Evolutionary conservation across 2,113 vertebrate species (phyloP), one percentile per base, ranked within the genome.

Genomic region (Oriolus oriolus): DNA sequence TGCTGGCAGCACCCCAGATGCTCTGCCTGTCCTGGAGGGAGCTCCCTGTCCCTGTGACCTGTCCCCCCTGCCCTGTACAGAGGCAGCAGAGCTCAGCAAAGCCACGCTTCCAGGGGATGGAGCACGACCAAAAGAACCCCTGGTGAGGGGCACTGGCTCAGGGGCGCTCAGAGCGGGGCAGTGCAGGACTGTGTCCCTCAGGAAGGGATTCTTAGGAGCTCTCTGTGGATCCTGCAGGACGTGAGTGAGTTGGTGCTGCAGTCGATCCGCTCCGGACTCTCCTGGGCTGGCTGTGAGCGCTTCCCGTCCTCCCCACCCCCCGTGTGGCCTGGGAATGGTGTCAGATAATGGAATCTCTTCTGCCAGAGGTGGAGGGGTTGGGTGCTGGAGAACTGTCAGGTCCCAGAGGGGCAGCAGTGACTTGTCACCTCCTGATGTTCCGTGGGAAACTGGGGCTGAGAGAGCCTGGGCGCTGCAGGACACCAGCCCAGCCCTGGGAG

Each of bases 101-200:
- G 30, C n/a, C 7, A 1, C 22, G 20, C 31, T 33, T 4, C 4
- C 2, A 26, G 8, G 8, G 26, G 20, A 3, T 6, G 23, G 15
- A 54, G 24, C 10, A 6, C 1, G 37, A 6, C 23, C 45, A n/a
- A 2, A 37, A 50, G 11, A 44, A 10, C 11, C 23, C 52, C 52
- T 44, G 74, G 37, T 3, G 49, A 10, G 10, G 27, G 49, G 23
- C 61, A 33, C 49, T 11, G 44, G 5, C 0, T 37, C 45, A 59
- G 42, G 63, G 23, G 17, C 33, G 68, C 86, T 45, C 30, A 8
- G n/a, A 16, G 19, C 13, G 9, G 23, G 85, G 19, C 35, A 26
- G 1, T 16, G 11, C 16, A 11, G 33, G 16, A 5, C 6, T 53
- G 6, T 39, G 68, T 26, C 68, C 13, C 53, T 44, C 9, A 15